Conservation (phyloP, 2,113 vertebrate species). For the Hymenochirus boettgeri region DNA sequence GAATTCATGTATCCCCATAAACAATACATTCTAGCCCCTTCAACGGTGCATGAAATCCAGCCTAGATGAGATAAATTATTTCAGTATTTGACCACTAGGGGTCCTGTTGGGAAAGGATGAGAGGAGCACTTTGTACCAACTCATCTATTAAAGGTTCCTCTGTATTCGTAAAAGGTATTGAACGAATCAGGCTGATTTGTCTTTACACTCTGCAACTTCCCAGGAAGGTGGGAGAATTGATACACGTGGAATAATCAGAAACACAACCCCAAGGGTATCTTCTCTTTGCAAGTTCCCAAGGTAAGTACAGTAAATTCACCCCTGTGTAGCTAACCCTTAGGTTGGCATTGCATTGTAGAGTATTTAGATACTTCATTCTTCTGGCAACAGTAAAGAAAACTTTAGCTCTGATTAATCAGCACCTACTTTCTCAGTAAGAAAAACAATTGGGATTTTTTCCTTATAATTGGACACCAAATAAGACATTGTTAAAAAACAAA, state of each 20-base stretch:
- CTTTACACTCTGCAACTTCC: conserved; percentile 5
- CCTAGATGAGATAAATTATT: background rate
- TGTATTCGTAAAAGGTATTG: conserved; percentile 9
- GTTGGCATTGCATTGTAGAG: background rate
- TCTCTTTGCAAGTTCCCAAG: conserved; percentile 20
- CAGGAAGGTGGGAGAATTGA: conserved; percentile 19
- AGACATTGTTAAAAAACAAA: background rate
- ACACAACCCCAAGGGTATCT: background rate
- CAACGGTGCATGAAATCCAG: background rate
- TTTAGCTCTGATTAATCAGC: background rate
- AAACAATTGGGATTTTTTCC: background rate
- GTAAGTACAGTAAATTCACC: conserved; percentile 2
- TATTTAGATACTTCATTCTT: background rate
- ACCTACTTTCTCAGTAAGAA: background rate
- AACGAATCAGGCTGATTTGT: background rate
- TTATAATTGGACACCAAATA: no score
- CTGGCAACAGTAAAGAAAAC: background rate
- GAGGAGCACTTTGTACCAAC: background rate
- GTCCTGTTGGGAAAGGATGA: conserved; percentile 11
- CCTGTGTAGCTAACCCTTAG: no score
- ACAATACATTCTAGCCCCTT: no score
- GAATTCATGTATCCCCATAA: no score
- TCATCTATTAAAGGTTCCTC: conserved; percentile 11
- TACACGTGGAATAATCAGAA: background rate
- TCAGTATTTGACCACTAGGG: conserved; percentile 14